Evolutionary conservation across 2,797 vertebrate genomes (phyloP), one percentile per base, ranked within the genome.

Genomic region (Arrhamphus sclerolepis): DNA sequence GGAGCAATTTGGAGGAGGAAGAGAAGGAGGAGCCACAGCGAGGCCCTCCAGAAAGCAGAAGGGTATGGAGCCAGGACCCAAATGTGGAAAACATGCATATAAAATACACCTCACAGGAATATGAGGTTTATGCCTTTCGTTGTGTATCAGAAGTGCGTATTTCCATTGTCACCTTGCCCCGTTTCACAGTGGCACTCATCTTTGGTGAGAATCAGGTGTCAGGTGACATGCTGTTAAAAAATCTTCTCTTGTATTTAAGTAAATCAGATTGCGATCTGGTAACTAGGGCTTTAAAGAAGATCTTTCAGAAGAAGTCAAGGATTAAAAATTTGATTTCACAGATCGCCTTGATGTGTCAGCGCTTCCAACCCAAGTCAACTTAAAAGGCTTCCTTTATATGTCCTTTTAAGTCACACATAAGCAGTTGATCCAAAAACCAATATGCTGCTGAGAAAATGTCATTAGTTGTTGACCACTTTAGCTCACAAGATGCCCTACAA

Each of bases 201-300:
- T 56, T 31, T 43, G 53, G 53, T 29, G 53, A 44, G 26, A 29
- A 3, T 44, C 24, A 16, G n/a, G 51, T 40, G 19, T 22, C 51
- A 8, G 20, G 21, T 10, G 50, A 24, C 1, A 9, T 24, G 13
- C 19, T 53, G 6, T 53, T 40, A n/a, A 16, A 53, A 17, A 40
- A 20, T 16, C 20, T 40, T 17, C 14, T 40, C 1, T 47, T 67
- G 46, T 76, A 62, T 7, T 16, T 71, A 16, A 74, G 50, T 65
- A 56, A 71, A 20, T 62, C 77, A 74, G 75, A 81, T 1, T 65
- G 66, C n/a, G n/a, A n/a, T n/a, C n/a, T n/a, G n/a, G n/a, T n/a
- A n/a, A n/a, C n/a, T n/a, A n/a, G n/a, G n/a, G n/a, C n/a, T n/a
- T n/a, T n/a, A 56, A 70, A 47, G 22, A 40, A 19, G 43, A 51